A percentile compares a stretch with the other conserved stretches of the same genome.
These are phyloP conservation scores for Seriola quinqueradiata DNA, from an alignment of 2,113 vertebrate genomes.

Conservation along the genomic window DNA sequence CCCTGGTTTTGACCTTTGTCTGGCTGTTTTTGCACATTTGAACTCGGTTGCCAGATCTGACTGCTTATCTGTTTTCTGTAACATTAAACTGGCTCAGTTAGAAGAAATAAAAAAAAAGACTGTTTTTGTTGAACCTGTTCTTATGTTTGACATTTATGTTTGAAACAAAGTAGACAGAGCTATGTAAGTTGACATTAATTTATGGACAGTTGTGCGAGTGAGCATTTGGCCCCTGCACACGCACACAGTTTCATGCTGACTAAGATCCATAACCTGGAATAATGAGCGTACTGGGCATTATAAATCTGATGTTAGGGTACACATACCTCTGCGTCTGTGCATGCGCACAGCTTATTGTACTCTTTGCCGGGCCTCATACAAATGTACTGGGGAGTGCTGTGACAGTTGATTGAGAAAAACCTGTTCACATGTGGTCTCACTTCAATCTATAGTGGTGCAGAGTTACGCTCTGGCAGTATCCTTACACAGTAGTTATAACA, in stretches of 20 bases:
- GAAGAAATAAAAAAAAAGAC: too few species aligned
- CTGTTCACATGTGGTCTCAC: background rate
- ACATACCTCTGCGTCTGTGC: background rate
- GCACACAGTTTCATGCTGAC: background rate
- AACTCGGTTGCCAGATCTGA: background rate
- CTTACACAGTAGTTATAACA: background rate
- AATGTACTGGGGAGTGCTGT: too few species aligned
- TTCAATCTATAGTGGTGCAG: background rate
- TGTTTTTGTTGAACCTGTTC: background rate
- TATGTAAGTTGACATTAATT: background rate
- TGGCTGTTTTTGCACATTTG: background rate
- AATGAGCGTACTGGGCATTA: conserved; percentile 8
- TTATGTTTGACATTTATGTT: background rate
- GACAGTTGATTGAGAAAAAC: too few species aligned
- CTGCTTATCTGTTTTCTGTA: background rate
- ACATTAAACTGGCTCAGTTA: background rate
- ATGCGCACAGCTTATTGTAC: background rate
- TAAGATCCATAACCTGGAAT: conserved; percentile 11
- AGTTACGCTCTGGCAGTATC: background rate
- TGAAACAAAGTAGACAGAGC: background rate
- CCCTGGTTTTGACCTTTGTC: background rate
- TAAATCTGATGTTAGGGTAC: background rate
- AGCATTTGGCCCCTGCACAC: background rate
- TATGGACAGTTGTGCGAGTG: background rate
- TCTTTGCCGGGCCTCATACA: background rate